Base-by-base conservation (phyloP, 2,113 vertebrate genomes). In the Alethe diademata region DNA sequence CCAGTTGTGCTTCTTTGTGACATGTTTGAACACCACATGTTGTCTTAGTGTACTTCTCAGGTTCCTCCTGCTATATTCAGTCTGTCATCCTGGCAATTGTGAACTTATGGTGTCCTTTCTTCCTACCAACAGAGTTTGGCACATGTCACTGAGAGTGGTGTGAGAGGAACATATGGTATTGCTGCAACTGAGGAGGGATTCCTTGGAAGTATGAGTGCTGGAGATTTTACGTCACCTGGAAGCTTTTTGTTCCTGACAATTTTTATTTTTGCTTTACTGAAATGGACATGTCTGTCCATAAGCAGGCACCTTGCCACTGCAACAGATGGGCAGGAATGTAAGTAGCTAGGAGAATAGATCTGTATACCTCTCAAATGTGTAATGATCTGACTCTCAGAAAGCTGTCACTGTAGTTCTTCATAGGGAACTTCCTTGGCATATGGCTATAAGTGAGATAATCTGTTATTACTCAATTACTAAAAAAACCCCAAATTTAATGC, bases 261-360 rank as follows among this genome's bases (percentile, higher is more conserved):
- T 93, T n/a, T 78, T 94, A 50, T 72, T 95, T 94, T 73, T 96
- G 36, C 48, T 70, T 80, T 94, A 76, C 51, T 90, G 87, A 91
- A 94, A 74, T 60, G 73, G 82, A 74, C 29, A 31, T 11, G 12
- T 86, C 70, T 90, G 64, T 79, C 90, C 83, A 51, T 36, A 90
- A 65, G 65, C 72, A 78, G 86, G 93, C 78, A 40, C n/a, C 45
- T 78, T 93, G 91, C 78, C 88, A 83, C 75, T 71, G 75, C 58
- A 58, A 75, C 94, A 94, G 85, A 96, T 96, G 93, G 93, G 26
- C 79, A 88, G 78, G 47, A 96, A 75, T 51, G 42, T 64, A 90
- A 89, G 87, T 88, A 95, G 88, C 56, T 89, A 82, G 91, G 47
- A 78, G 84, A 91, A 71, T 38, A 86, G 64, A 45, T 83, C 66